A percentile compares a stretch with the other conserved stretches of the same genome.
These are phyloP conservation scores for Pterophyllum scalare DNA, from an alignment of 2,113 vertebrate species.

Conservation along the genomic window DNA sequence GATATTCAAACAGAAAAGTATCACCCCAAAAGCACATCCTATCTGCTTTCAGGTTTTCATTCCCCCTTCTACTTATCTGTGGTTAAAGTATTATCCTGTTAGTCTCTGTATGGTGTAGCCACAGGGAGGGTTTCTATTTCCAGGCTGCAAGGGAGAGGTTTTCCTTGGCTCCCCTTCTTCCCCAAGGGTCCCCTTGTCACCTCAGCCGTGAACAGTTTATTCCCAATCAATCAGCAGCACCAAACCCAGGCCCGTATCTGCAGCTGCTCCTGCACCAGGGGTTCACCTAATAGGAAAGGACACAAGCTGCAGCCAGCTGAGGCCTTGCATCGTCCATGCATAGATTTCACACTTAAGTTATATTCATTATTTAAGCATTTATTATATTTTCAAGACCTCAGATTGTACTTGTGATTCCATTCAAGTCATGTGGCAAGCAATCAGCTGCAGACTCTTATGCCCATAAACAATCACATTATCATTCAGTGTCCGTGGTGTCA, in stretches of 20 bases:
- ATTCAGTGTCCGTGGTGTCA: not conserved
- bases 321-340: conserved; percentile 37
- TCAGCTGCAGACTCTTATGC: not conserved
- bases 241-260: conserved; percentile 48
- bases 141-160: conserved; percentile 39
- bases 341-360: conserved; percentile 31
- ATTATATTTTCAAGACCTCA: not conserved
- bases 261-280: conserved; percentile 72
- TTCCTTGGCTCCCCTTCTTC: conserved; percentile 36
- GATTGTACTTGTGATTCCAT: not conserved
- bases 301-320: conserved; percentile 62
- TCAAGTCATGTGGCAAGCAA: conserved; percentile 13
- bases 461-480: conserved; percentile 24
- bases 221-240: conserved; percentile 74
- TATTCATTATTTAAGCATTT: conserved; percentile 22
- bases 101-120: conserved; percentile 25
- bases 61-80: conserved; percentile 20
- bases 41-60: conserved; percentile 6
- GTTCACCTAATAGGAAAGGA: conserved; percentile 57
- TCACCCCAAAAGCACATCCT: conserved; percentile 11
- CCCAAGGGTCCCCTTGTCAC: conserved; percentile 70
- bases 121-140: conserved; percentile 43
- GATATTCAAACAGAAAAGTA: conserved; percentile 28
- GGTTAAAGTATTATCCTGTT: conserved; percentile 29
- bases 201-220: conserved; percentile 74